These are phyloP conservation scores for Trichogramma pretiosum DNA, from an alignment of 1,140 invertebrate species.

Conservation along the genomic window DNA sequence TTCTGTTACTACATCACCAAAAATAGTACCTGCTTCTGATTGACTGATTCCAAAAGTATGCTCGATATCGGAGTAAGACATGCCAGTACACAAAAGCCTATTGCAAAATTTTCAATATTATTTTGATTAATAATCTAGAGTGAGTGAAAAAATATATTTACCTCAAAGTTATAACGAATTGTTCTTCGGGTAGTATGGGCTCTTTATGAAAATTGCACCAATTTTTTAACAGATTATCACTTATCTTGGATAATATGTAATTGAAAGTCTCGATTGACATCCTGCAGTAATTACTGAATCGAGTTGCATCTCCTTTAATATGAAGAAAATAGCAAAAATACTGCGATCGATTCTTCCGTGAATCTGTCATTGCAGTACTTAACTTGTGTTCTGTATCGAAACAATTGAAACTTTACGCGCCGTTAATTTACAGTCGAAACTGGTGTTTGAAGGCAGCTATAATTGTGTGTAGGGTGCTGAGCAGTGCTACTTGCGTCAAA, in stretches of 20 bases:
- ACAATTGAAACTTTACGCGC: too few species aligned
- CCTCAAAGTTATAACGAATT: not conserved
- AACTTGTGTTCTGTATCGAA: too few species aligned
- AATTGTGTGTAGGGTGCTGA: too few species aligned
- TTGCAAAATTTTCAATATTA: not conserved
- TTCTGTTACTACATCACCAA: not conserved
- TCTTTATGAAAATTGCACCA: conserved; percentile 1
- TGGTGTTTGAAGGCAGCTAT: too few species aligned
- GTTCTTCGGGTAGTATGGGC: not conserved
- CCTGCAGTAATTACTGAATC: not conserved
- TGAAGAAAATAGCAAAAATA: too few species aligned
- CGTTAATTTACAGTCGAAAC: too few species aligned
- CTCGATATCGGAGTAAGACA: not conserved
- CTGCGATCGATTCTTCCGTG: too few species aligned
- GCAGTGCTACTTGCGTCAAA: too few species aligned
- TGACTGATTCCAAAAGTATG: not conserved
- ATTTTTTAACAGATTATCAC: not conserved
- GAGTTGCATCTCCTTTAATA: too few species aligned
- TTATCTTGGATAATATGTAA: not conserved
- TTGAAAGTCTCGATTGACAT: not conserved
- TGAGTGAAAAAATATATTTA: not conserved
- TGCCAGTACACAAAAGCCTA: not conserved
- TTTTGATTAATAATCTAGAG: not conserved
- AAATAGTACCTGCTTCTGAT: not conserved
- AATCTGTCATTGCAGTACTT: too few species aligned